Evolutionary conservation across 2,797 vertebrate species (phyloP).

Genomic region (Delichon dasypus): DNA sequence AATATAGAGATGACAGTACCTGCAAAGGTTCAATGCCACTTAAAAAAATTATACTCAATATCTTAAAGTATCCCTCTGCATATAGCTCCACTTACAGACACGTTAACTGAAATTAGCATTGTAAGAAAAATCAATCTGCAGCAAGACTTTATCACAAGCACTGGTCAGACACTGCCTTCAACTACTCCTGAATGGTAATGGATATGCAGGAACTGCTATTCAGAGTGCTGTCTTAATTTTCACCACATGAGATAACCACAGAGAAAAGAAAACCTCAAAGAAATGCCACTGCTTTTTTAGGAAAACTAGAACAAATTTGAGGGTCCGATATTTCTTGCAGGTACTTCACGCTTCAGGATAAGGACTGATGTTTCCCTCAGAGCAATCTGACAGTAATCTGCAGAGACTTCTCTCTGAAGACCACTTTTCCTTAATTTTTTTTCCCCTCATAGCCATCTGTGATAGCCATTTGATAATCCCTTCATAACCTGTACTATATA

Average conservation of each 20-base stretch:
- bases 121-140: not conserved
- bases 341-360: not conserved
- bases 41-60: not conserved
- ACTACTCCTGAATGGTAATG: not conserved
- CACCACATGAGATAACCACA: not conserved
- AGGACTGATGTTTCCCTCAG: slow-evolving; percentile 18
- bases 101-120: not conserved
- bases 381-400: not conserved
- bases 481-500: not conserved
- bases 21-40: not conserved
- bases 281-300: not conserved
- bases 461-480: not conserved
- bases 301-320: not conserved
- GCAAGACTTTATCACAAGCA: not conserved
- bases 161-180: not conserved
- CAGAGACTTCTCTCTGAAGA: slow-evolving; percentile 40
- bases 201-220: not conserved
- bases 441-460: slow-evolving; percentile 37
- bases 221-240: not conserved
- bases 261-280: not conserved
- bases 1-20: not conserved
- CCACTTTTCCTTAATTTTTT: slow-evolving; percentile 8
- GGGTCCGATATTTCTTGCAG: not conserved
- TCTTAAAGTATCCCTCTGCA: not conserved
- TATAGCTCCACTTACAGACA: not conserved